phyloP scores from a whole-genome alignment of 2,888 invertebrate genomes.

The Athripsodes cinereus region DNA sequence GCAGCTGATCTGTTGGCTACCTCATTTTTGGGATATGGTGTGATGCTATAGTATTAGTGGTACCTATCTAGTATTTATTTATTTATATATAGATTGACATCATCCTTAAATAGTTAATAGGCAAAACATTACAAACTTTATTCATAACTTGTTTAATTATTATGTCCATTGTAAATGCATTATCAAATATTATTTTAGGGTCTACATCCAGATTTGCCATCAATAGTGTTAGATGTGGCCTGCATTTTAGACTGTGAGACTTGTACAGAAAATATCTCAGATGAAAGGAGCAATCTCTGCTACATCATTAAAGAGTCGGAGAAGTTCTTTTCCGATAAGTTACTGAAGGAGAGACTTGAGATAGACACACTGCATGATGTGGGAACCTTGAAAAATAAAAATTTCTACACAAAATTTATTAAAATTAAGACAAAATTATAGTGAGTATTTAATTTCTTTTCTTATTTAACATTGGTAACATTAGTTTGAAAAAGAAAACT shows the following conservation, averaged over 20 bases:
- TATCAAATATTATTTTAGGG: constrained; percentile 55
- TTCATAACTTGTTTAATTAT: too few species aligned
- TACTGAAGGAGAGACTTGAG: constrained; percentile 88
- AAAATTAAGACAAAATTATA: constrained; percentile 97
- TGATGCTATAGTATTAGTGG: too few species aligned
- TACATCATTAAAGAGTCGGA: constrained; percentile 74
- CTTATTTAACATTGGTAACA: too few species aligned
- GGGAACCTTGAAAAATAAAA: constrained; percentile 82
- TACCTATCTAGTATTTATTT: too few species aligned
- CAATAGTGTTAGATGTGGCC: constrained; percentile 77
- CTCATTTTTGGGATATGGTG: too few species aligned
- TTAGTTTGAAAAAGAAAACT: too few species aligned
- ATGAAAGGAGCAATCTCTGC: constrained; percentile 70
- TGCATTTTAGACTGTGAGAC: constrained; percentile 83
- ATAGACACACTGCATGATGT: constrained; percentile 91
- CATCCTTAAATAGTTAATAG: too few species aligned
- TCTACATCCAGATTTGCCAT: constrained; percentile 73
- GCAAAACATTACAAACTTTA: too few species aligned
- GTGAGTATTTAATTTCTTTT: constrained; percentile 74
- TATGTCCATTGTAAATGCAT: too few species aligned
- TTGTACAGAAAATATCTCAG: constrained; percentile 59
- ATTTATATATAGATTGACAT: too few species aligned
- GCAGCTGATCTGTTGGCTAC: too few species aligned
- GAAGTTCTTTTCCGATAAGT: constrained; percentile 76
- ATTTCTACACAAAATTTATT: constrained; percentile 91